These are phyloP conservation scores for Torymus aiolomorphi DNA, from an alignment of 2,888 invertebrate genomes.

Conservation along the genomic window DNA sequence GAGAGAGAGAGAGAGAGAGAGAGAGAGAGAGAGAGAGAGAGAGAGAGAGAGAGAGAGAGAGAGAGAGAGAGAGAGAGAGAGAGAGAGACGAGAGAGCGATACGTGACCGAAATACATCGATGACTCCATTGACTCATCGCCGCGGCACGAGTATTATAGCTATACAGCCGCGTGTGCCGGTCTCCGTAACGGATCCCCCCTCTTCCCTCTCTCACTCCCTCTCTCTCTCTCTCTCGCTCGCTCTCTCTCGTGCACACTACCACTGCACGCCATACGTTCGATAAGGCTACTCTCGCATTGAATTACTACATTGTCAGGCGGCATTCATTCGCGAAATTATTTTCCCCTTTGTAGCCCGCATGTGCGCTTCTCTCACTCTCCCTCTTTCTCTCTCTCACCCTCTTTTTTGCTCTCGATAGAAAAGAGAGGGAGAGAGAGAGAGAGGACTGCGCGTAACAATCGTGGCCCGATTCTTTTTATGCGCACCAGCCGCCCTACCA, in stretches of 20 bases:
- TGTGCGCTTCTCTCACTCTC: neutral
- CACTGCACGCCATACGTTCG: neutral
- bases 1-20: conserved; percentile 14
- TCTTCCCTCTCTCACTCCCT: neutral
- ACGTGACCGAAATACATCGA: conserved; percentile 64
- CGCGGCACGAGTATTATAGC: conserved; percentile 21
- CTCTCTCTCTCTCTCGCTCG: neutral
- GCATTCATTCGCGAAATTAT: conserved; percentile 54
- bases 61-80: conserved; percentile 17
- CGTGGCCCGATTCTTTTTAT: conserved; percentile 33
- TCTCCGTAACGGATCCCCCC: conserved; percentile 16
- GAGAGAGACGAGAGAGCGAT: conserved; percentile 41
- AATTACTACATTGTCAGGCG: conserved; percentile 51
- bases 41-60: no score
- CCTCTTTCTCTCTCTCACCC: neutral
- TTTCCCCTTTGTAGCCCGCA: conserved; percentile 20
- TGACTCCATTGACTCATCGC: conserved; percentile 60
- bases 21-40: no score
- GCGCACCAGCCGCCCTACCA: neutral
- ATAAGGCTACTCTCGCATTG: conserved; percentile 29
- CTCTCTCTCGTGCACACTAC: neutral
- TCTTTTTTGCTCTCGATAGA: neutral
- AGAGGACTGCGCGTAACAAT: neutral
- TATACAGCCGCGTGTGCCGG: neutral
- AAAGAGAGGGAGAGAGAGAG: no score